Evolutionary conservation across 2,888 invertebrate species (phyloP), one percentile per base, ranked within the genome.

Genomic region (Pyrgus malvae): DNA sequence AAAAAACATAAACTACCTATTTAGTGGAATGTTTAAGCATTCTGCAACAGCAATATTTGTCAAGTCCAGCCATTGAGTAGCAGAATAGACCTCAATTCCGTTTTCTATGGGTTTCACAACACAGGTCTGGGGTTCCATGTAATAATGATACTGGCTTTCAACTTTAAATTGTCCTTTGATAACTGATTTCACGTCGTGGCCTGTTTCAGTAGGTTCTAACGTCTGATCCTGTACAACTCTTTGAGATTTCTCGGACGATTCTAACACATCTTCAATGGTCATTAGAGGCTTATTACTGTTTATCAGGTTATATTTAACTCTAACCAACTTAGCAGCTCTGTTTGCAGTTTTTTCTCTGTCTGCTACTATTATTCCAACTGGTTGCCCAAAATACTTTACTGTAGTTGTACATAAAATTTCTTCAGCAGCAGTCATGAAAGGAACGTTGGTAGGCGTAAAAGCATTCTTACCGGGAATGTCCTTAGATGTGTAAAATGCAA

Each of bases 71-170:
- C 92, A 93, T 63, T 95, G 95, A 0, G 93, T 90, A 0, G 94
- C 72, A 0, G 92, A 81, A 65, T 91, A 92, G 0, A 96, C 91
- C 57, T 95, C 93, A 65, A 95, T 76, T 0, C 94, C 94, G 63
- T 95, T 94, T 71, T 96, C 96, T 14, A 90, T 91, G 0, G 94
- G 95, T 16, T 92, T 75, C 8, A 91, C 93, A 0, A 94, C 87
- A 56, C 93, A 92, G 0, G 91, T 91, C 27, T 94, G 94, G 0
- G 94, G 92, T 68, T 96, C 96, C 93, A 96, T 93, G 7, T 93
- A 92, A 66, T 92, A 95, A 71, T 96, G 96, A 72, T 93, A 95
- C 70, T 96, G 96, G 3, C 91, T 74, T 9, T 92, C 93, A 58
- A 92, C 66, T 48, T 90, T 87, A 55, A 92, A 80, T 37, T 84